Evolutionary conservation across 2,113 vertebrate species (phyloP).

Genomic region (Stigmatopora argus): DNA sequence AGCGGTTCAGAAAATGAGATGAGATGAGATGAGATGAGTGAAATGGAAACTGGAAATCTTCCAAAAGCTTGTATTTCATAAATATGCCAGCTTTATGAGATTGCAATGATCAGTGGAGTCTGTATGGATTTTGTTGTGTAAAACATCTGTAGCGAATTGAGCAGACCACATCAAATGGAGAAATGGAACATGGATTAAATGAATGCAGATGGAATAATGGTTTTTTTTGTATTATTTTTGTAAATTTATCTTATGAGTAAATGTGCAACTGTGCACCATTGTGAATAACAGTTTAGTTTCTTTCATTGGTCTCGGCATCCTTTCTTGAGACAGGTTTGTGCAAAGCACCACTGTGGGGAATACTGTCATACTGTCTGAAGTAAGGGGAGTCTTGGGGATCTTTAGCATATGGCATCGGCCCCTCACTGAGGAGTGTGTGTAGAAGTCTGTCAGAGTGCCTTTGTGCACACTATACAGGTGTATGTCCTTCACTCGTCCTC

Average conservation of each 20-base stretch:
- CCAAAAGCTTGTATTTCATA: too few species aligned
- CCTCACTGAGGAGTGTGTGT: conserved; percentile 24
- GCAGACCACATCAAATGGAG: conserved; percentile 5
- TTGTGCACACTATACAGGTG: conserved; percentile 8
- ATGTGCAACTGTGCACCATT: not conserved
- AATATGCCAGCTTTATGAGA: too few species aligned
- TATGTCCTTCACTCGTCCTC: conserved; percentile 47
- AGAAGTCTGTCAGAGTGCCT: conserved; percentile 28
- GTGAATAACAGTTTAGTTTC: conserved; percentile 1
- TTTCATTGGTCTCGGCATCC: conserved; percentile 2
- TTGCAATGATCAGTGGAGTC: too few species aligned
- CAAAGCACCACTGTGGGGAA: conserved; percentile 25
- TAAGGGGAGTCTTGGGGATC: conserved; percentile 47
- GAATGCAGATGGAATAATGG: conserved; percentile 1
- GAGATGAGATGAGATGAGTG: too few species aligned
- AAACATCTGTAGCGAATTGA: not conserved
- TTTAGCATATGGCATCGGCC: conserved; percentile 52
- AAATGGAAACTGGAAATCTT: too few species aligned
- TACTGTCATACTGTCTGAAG: conserved; percentile 51
- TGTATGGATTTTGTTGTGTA: not conserved
- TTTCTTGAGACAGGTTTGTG: not conserved
- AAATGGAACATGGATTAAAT: conserved; percentile 21
- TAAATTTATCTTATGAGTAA: not conserved
- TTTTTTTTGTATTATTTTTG: not conserved
- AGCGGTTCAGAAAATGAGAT: too few species aligned